These are phyloP conservation scores for Melanchra persicariae DNA, from an alignment of 2,888 invertebrate species.

Conservation along the genomic window DNA sequence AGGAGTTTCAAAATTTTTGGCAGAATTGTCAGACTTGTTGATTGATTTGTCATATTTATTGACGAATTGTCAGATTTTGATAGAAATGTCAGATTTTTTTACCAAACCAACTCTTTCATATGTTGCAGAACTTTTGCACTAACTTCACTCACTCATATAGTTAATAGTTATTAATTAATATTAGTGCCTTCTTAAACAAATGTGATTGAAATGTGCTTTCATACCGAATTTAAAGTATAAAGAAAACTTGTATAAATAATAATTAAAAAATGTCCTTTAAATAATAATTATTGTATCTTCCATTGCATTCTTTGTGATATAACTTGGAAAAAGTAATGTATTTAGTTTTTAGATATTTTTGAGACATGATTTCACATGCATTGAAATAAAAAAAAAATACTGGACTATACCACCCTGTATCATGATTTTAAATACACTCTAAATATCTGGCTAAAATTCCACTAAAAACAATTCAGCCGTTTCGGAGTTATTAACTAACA, in stretches of 20 bases:
- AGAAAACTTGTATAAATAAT: constrained; percentile 49
- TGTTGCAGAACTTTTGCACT: constrained; percentile 16
- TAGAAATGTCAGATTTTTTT: not conserved
- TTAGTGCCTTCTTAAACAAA: constrained; percentile 56
- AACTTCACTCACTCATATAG: constrained; percentile 3
- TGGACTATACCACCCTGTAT: not conserved
- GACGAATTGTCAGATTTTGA: no score
- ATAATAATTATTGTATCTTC: constrained; percentile 56
- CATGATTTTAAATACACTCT: not conserved
- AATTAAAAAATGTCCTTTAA: constrained; percentile 37
- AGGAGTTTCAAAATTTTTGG: not conserved
- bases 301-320: constrained; percentile 62
- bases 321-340: constrained; percentile 48
- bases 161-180: constrained; percentile 33
- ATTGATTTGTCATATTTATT: not conserved
- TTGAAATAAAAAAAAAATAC: not conserved
- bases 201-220: constrained; percentile 63
- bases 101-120: not conserved
- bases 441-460: not conserved
- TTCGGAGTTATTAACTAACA: not conserved
- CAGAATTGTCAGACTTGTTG: not conserved
- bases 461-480: not conserved
- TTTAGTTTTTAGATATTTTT: constrained; percentile 43
- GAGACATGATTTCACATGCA: constrained; percentile 18
- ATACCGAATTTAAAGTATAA: constrained; percentile 60